Conservation (phyloP, 2,797 vertebrate species). For the Tragelaphus oryx region DNA sequence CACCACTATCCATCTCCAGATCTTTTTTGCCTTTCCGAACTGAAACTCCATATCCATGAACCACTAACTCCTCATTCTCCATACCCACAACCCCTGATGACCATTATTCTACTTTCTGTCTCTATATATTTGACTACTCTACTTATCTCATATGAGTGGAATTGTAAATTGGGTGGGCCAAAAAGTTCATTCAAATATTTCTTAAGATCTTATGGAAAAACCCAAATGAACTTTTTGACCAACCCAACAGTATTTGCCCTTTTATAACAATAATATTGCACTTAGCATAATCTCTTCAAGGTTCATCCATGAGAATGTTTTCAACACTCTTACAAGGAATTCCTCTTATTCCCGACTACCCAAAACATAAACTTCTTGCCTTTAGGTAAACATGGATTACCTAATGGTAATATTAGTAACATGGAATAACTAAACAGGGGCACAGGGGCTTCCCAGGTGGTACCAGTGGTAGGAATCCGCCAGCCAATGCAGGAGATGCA, state of each 20-base stretch:
- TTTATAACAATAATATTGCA: background rate
- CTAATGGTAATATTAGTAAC: background rate
- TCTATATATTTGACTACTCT: background rate
- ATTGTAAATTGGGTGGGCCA: background rate
- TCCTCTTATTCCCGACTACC: background rate
- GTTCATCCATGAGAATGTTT: background rate
- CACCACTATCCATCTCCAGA: background rate
- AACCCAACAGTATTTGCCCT: background rate
- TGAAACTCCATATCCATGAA: background rate
- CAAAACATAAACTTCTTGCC: background rate
- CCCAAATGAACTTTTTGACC: background rate
- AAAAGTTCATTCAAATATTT: background rate
- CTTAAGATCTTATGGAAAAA: background rate
- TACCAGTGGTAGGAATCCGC: background rate
- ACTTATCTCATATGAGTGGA: background rate
- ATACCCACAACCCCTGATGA: too few relatives aligned
- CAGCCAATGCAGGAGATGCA: background rate
- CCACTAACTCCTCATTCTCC: background rate
- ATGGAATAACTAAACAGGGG: background rate
- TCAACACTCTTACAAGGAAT: background rate
- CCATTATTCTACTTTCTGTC: background rate
- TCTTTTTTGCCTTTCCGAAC: background rate
- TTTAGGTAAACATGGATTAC: background rate
- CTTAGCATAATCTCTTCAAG: background rate
- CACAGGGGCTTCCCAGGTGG: background rate